Evolutionary conservation across 1,140 invertebrate genomes (phyloP), one percentile per base, ranked within the genome.

Genomic region (Ostrea edulis): DNA sequence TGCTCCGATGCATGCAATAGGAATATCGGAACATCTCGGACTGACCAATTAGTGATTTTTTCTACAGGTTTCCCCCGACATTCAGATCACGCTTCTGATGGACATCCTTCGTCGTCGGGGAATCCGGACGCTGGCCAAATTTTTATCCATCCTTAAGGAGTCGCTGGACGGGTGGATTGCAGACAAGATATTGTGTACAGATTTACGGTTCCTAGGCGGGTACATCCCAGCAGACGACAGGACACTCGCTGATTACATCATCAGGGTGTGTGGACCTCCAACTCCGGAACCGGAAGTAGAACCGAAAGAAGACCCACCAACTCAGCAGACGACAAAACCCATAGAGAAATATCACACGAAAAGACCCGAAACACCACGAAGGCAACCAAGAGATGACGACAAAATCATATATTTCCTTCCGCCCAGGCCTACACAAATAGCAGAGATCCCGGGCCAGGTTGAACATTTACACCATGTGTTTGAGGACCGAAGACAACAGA

Each of bases 151-250:
- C 20, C 71, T 87, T 17, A 54, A 58, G 20, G 82, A 81, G 20
- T 87, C 86, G n/a, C 62, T 87, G 58, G 86, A 87, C 22, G 62
- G 86, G 8, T 87, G 86, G 86, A 51, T 87, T 9, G 86, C 86
- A 12, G 86, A 87, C 22, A 82, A 82, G 5, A 82, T 87, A 25
- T 52, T 87, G 25, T 54, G 82, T 11, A 87, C 86, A n/a, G 54
- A 87, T 20, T 25, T 65, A 20, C 84, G 65, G 22, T 9, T 20
- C 81, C 81, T 54, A 29, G 14, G 68, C n/a, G 12, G 25, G 4
- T 53, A 86, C 65, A 29, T 35, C n/a, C 25, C 53, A 53, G 17
- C 71, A 65, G 58, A 77, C 54, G 29, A 62, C 14, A 29, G 53
- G 54, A 54, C 25, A n/a, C 29, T 77, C 2, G 20, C 44, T 44